Base-by-base conservation (phyloP, 2,113 vertebrate species). In the Anas platyrhynchos region DNA sequence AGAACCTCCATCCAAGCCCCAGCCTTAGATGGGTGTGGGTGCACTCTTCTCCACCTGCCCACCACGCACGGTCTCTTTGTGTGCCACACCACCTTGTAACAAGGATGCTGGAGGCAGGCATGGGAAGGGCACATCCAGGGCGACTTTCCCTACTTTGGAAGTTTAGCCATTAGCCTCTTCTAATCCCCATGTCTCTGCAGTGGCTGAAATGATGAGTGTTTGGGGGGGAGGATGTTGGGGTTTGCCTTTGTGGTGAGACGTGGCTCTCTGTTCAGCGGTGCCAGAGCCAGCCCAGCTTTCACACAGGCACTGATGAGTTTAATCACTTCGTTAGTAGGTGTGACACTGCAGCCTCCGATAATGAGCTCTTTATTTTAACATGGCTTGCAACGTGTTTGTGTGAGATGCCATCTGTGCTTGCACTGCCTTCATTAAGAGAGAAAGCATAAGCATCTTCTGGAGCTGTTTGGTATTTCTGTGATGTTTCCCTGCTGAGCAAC, bases 281-380 rank as follows among this genome's bases (percentile, higher is more conserved):
- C 44, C 74, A 58, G 81, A 89, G 74, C 74, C 84, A 86, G 78
- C 90, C 82, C 58, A 76, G 92, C 66, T 87, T 87, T 83, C 92
- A 91, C 91, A 46, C 62, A 8, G 9, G 86, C 78, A 34, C 84
- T 84, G 91, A 93, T 92, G 91, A 94, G 86, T 93, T 94, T 95
- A 95, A 95, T 95, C 91, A 83, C 88, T 94, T 95, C 92, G 73
- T 96, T 97, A 97, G 93, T 85, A 92, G 94, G 86, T 96, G 93
- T 89, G 92, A 96, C 91, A 79, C 84, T 74, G 91, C 91, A 93
- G 86, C 88, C 86, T 84, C 67, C 0, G 15, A 94, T 84, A 94
- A 91, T 92, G 94, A 95, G 93, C 71, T 95, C 91, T 92, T 96
- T 91, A 91, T 96, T 93, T 69, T 79, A 92, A 93, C 92, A 62